phyloP scores from a whole-genome alignment of 2,888 invertebrate genomes.

The Callimorpha dominula region DNA sequence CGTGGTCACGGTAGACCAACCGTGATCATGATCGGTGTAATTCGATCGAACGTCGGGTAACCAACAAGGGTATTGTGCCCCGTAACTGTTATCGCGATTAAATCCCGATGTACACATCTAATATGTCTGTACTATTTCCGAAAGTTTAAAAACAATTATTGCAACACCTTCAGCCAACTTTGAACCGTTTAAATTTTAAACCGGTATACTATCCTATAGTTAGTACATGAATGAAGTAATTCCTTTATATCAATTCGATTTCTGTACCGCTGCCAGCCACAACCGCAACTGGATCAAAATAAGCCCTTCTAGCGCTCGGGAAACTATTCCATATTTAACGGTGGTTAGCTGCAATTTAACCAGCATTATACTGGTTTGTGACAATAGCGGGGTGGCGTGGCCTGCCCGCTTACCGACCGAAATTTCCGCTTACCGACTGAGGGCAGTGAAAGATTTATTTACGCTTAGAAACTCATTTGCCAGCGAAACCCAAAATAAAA shows the following conservation, averaged over 20 bases:
- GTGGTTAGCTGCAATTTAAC: conserved; percentile 43
- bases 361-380: conserved; percentile 27
- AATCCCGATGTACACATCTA: too few species aligned
- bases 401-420: conserved; percentile 31
- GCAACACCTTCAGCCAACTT: too few species aligned
- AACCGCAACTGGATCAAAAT: conserved; percentile 24
- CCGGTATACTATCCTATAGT: background rate
- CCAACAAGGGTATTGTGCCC: too few species aligned
- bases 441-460: conserved; percentile 75
- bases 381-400: conserved; percentile 19
- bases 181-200: too few species aligned
- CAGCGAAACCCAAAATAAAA: conserved; percentile 73
- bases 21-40: too few species aligned
- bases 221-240: background rate
- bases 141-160: too few species aligned
- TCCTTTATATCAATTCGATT: background rate
- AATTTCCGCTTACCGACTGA: conserved; percentile 55
- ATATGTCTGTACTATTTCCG: too few species aligned
- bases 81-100: too few species aligned
- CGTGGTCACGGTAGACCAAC: too few species aligned
- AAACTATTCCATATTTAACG: conserved; percentile 46
- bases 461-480: conserved; percentile 83
- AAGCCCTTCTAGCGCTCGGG: conserved; percentile 35
- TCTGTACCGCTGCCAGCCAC: background rate
- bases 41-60: too few species aligned